Evolutionary conservation across 2,888 invertebrate species (phyloP).

Genomic region (Sympetrum striolatum): DNA sequence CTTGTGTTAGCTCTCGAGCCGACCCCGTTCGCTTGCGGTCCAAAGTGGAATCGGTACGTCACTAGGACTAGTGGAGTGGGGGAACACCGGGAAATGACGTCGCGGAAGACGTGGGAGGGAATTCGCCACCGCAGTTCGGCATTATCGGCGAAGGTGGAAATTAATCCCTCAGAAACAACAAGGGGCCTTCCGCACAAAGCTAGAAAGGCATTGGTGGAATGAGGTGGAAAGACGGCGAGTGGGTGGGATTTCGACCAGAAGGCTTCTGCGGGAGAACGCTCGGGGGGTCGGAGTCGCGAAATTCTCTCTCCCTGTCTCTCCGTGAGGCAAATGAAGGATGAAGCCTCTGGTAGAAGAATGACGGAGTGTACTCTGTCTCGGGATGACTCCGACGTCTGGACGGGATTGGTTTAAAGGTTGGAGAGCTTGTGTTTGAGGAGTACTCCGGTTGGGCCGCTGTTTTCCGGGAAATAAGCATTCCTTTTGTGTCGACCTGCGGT

Average conservation of each 20-base stretch:
- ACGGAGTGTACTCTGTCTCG: not conserved
- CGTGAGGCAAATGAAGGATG: constrained; percentile 20
- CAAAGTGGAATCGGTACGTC: constrained; percentile 11
- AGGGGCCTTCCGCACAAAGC: constrained; percentile 34
- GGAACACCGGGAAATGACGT: not conserved
- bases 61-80: not conserved
- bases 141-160: constrained; percentile 42
- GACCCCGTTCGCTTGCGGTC: constrained; percentile 40
- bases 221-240: not conserved
- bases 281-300: not conserved
- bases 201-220: constrained; percentile 38
- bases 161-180: constrained; percentile 17
- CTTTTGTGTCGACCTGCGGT: not conserved
- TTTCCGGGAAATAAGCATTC: not conserved
- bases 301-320: constrained; percentile 3
- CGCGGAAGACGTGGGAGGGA: not conserved
- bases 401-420: not conserved
- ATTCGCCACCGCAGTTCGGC: constrained; percentile 37
- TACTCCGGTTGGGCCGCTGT: not conserved
- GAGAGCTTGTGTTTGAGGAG: not conserved
- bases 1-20: constrained; percentile 23
- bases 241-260: constrained; percentile 6
- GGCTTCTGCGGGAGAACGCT: not conserved
- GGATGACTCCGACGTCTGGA: not conserved
- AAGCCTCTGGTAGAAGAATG: not conserved